A percentile compares a stretch with the other conserved stretches of the same genome.
These are phyloP conservation scores for Hycleus cichorii DNA, from an alignment of 1,140 invertebrate genomes.

Conservation along the genomic window DNA sequence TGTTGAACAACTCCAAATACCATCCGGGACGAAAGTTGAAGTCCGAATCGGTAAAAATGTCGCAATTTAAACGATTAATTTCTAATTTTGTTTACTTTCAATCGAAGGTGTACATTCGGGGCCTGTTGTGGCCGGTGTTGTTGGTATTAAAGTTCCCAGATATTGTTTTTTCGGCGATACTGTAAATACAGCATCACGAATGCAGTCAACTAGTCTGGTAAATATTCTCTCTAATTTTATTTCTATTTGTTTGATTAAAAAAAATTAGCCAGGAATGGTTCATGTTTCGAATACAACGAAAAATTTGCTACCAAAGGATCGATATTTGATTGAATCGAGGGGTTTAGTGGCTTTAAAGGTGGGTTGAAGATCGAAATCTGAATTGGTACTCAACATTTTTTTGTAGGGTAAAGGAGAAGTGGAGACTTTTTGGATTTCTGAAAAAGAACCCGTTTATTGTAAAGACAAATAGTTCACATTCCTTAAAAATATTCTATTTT, in stretches of 20 bases:
- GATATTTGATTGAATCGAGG: conserved; percentile 56
- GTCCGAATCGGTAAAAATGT: conserved; percentile 54
- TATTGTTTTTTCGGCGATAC: conserved; percentile 85
- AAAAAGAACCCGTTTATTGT: conserved; percentile 19
- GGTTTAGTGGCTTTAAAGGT: conserved; percentile 71
- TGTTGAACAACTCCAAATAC: conserved; percentile 49
- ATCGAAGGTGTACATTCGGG: conserved; percentile 45
- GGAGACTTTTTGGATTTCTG: conserved; percentile 67
- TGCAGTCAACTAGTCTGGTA: conserved; percentile 73
- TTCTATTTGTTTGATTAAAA: conserved; percentile 6
- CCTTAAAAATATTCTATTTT: not conserved
- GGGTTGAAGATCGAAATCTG: conserved; percentile 16
- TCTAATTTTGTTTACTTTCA: conserved; percentile 12
- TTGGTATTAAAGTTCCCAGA: conserved; percentile 62
- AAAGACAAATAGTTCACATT: not conserved
- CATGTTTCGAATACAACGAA: conserved; percentile 66
- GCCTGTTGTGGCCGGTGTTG: conserved; percentile 56
- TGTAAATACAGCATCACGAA: conserved; percentile 77
- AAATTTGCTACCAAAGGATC: conserved; percentile 50
- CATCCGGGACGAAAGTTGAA: conserved; percentile 49
- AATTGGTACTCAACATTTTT: not conserved
- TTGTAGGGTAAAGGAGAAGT: conserved; percentile 77
- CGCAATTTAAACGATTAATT: not conserved
- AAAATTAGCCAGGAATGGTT: conserved; percentile 55
- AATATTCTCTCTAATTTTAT: conserved; percentile 18